These are phyloP conservation scores for Araneus ventricosus DNA, from an alignment of 1,140 invertebrate genomes.

Conservation along the genomic window DNA sequence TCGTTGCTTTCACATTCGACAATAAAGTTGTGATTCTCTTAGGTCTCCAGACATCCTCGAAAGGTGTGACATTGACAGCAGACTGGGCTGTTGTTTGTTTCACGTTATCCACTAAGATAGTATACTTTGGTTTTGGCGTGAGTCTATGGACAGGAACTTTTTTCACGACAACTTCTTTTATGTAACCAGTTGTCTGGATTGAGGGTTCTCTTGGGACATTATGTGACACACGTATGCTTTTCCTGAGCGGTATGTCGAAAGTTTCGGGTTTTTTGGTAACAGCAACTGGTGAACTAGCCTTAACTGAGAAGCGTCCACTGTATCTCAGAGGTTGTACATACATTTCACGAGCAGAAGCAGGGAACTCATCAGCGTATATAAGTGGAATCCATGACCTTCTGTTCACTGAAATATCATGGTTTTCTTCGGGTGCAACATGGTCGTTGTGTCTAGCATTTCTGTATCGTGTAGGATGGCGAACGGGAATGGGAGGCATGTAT, in stretches of 20 bases:
- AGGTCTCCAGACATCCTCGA: conserved; percentile 49
- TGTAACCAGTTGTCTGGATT: conserved; percentile 52
- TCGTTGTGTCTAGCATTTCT: background rate
- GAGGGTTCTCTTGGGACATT: background rate
- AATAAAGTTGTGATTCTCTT: background rate
- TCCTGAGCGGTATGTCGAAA: conserved; percentile 55
- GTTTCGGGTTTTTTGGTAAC: background rate
- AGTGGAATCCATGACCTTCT: conserved; percentile 7
- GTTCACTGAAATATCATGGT: too few relatives aligned
- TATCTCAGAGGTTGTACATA: background rate
- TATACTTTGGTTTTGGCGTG: background rate
- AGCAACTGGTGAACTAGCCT: background rate
- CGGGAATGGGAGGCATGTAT: conserved; percentile 44
- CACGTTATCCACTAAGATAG: background rate
- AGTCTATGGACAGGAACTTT: background rate
- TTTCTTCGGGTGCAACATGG: background rate
- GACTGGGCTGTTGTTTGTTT: background rate
- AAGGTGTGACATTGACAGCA: background rate
- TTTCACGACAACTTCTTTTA: background rate
- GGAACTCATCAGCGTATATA: background rate
- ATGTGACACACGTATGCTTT: conserved; percentile 45
- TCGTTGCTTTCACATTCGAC: background rate
- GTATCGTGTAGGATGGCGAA: background rate
- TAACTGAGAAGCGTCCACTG: too few relatives aligned
- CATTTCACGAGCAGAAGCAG: background rate